Percentiles rank a stretch among this genome's conserved stretches.
These are phyloP conservation scores for Telmatherina bonti DNA, from an alignment of 2,797 vertebrate species.

Conservation along the genomic window DNA sequence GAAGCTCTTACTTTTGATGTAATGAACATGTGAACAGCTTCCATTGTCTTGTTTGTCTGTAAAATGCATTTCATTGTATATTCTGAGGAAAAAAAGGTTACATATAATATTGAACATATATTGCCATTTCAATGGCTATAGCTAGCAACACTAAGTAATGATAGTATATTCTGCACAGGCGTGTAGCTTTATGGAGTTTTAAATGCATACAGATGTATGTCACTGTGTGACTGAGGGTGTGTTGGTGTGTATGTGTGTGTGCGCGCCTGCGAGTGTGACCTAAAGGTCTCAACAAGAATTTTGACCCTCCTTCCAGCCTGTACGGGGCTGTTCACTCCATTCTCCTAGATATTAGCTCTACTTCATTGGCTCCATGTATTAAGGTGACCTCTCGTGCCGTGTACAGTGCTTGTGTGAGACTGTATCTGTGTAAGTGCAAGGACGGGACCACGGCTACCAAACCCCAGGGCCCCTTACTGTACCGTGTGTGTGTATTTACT, in stretches of 20 bases:
- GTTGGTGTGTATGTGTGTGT: conserved; percentile 33
- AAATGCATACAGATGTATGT: conserved; percentile 87
- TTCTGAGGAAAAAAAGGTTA: conserved; percentile 88
- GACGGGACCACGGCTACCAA: conserved; percentile 84
- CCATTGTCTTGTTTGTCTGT: conserved; percentile 94
- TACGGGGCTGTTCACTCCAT: conserved; percentile 86
- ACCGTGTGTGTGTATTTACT: conserved; percentile 88
- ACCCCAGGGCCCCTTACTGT: conserved; percentile 71
- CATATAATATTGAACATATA: conserved; percentile 92
- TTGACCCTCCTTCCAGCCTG: conserved; percentile 86
- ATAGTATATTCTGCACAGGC: conserved; percentile 92
- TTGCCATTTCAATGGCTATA: conserved; percentile 88
- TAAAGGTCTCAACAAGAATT: conserved; percentile 83
- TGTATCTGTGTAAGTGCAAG: conserved; percentile 90
- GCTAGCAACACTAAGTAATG: conserved; percentile 96
- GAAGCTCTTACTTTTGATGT: conserved; percentile 92
- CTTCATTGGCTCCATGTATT: conserved; percentile 92
- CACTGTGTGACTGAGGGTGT: conserved; percentile 63
- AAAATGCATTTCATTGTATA: conserved; percentile 97
- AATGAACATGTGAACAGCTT: conserved; percentile 94
- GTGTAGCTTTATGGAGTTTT: conserved; percentile 91
- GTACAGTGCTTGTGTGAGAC: conserved; percentile 98
- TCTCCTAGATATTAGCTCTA: conserved; percentile 89
- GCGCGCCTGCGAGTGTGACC: conserved; percentile 46
- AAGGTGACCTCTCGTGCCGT: conserved; percentile 95